Base-by-base conservation (phyloP, 1,140 invertebrate genomes). In the Lerema accius region DNA sequence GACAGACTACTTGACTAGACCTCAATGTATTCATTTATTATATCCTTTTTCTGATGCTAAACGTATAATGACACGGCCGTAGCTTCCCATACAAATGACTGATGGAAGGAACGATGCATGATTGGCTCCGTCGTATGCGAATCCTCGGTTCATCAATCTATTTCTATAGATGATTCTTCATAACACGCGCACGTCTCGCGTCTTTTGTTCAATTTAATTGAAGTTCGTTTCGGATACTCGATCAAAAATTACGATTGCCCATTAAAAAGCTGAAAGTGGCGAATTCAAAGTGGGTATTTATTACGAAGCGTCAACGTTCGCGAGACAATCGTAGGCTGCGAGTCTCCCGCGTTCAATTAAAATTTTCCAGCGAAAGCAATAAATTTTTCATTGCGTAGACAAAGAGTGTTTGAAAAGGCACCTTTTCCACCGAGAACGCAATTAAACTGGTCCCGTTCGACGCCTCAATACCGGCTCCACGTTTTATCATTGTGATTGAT, bases 381-480 rank as follows among this genome's bases (percentile, higher is more conserved):
- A 85, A 84, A 85, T 87, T 81, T 84, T 84, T 80, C 82, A 82
- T 80, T 78, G 82, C 80, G 75, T 73, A 76, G 75, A 83, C 79
- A 82, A 83, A 76, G 78, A 79, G 67, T 50, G 53, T 67, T 76
- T 69, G 58, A 73, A 77, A 78, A 73, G 71, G 69, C 73, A 66
- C 67, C 59, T 67, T 59, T 76, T 73, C 73, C 75, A 75, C 72
- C 39, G 65, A 51, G 65, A 78, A 73, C 69, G 71, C 67, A 76
- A 75, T 76, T 76, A 80, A 80, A 76, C 69, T 65, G 63, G 71
- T 69, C 66, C 65, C 65, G 58, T 71, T 71, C 65, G 69, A 74
- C 68, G 69, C 71, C 65, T 71, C 65, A 63, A 74, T 71, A 71
- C 65, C 42, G 42, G 23, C 51, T 59, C 39, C 13, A 43, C 56